Evolutionary conservation across 2,888 invertebrate species (phyloP).

Genomic region (Holacanthella duospinosa): DNA sequence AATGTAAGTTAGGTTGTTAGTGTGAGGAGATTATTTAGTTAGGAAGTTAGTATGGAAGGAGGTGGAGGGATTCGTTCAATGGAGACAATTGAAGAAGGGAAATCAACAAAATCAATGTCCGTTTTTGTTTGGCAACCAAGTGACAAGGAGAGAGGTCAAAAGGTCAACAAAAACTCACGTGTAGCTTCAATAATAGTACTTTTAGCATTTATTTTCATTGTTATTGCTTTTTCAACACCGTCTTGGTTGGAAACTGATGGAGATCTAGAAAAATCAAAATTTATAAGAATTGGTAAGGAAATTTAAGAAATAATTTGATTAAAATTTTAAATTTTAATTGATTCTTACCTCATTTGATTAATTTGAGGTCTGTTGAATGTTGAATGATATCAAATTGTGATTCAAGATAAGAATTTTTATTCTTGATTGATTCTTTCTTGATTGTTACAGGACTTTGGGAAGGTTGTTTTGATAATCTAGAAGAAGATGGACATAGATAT

Average conservation of each 20-base stretch:
- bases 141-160: slow-evolving; percentile 13
- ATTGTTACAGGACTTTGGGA: slow-evolving; percentile 72
- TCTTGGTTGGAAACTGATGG: slow-evolving; percentile 80
- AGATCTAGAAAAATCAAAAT: slow-evolving; percentile 62
- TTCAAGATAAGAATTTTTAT: too few relatives aligned
- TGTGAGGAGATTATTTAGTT: not conserved
- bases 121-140: slow-evolving; percentile 35
- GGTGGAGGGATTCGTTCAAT: not conserved
- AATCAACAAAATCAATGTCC: slow-evolving; percentile 33
- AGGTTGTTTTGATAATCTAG: slow-evolving; percentile 79
- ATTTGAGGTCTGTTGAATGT: too few relatives aligned
- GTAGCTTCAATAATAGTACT: slow-evolving; percentile 37
- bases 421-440: not conserved
- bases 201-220: slow-evolving; percentile 57
- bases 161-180: slow-evolving; percentile 22
- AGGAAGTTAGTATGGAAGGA: not conserved
- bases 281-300: slow-evolving; percentile 62
- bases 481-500: slow-evolving; percentile 68
- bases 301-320: not conserved
- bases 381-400: too few relatives aligned
- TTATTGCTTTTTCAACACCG: slow-evolving; percentile 74
- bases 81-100: slow-evolving; percentile 8
- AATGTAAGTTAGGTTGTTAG: too few relatives aligned
- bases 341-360: too few relatives aligned
- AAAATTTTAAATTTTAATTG: too few relatives aligned